These are phyloP conservation scores for Xanthorhoe spadicearia DNA, from an alignment of 2,888 invertebrate genomes.

Conservation along the genomic window DNA sequence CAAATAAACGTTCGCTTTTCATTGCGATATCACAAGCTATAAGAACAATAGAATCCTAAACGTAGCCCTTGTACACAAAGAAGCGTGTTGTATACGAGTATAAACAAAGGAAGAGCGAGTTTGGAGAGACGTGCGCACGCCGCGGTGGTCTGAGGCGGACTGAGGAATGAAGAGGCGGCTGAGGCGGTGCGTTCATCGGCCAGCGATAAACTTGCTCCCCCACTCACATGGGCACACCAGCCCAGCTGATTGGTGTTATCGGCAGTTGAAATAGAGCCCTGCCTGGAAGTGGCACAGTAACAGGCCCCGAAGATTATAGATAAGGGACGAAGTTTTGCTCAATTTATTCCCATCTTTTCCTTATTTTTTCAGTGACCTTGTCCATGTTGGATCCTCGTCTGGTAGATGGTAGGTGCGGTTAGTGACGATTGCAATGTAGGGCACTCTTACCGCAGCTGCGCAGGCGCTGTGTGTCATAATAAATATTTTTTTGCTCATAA, in stretches of 20 bases:
- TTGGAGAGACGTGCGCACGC: slow-evolving; percentile 54
- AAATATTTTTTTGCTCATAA: too few species aligned
- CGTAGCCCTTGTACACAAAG: slow-evolving; percentile 56
- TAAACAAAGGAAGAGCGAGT: slow-evolving; percentile 66
- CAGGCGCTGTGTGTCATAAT: too few species aligned
- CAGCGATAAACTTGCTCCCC: slow-evolving; percentile 62
- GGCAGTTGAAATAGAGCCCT: slow-evolving; percentile 24
- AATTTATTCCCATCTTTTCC: not conserved
- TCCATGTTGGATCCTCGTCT: too few species aligned
- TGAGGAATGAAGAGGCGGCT: slow-evolving; percentile 25
- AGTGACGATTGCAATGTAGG: too few species aligned
- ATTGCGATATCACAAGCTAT: slow-evolving; percentile 46
- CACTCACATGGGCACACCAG: slow-evolving; percentile 52
- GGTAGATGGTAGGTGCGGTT: too few species aligned
- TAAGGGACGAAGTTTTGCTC: not conserved
- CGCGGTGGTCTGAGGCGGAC: slow-evolving; percentile 52
- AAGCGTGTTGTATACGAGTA: slow-evolving; percentile 59
- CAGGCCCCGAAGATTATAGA: slow-evolving; percentile 1
- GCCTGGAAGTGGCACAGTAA: slow-evolving; percentile 10
- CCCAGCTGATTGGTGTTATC: slow-evolving; percentile 56
- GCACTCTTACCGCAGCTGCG: too few species aligned
- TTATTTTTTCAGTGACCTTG: not conserved
- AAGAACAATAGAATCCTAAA: not conserved
- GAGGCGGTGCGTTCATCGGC: slow-evolving; percentile 3
- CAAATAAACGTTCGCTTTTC: slow-evolving; percentile 53